Conservation (phyloP, 2,797 vertebrate genomes). For the Furcifer pardalis region DNA sequence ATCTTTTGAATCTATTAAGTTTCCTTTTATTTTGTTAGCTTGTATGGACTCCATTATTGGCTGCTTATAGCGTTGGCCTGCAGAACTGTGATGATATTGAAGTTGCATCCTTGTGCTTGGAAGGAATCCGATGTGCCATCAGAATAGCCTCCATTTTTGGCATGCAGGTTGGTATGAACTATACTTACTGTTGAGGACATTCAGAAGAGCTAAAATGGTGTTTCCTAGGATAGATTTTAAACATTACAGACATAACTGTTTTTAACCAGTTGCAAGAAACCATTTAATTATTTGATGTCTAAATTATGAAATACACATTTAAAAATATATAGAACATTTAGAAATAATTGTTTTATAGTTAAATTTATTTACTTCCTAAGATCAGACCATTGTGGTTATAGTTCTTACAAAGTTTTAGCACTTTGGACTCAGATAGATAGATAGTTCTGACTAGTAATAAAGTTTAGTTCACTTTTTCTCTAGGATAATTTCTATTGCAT, state of each 20-base stretch:
- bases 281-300: too few species aligned
- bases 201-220: background rate
- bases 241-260: background rate
- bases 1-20: background rate
- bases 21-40: conserved; percentile 75
- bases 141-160: conserved; percentile 93
- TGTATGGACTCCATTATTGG: conserved; percentile 93
- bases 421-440: too few species aligned
- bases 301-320: background rate
- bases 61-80: conserved; percentile 93
- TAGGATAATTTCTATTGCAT: background rate
- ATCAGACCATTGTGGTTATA: background rate
- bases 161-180: conserved; percentile 88
- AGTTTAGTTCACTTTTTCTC: background rate
- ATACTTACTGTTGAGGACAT: background rate
- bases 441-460: background rate
- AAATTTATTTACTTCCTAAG: background rate
- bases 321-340: background rate
- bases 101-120: conserved; percentile 91
- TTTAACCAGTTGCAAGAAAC: background rate
- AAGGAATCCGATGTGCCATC: conserved; percentile 94
- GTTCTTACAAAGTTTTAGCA: too few species aligned
- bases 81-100: conserved; percentile 97
- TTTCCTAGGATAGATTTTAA: background rate
- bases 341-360: background rate